Conservation (phyloP, 2,113 vertebrate species). For the Hepsetus odoe region DNA sequence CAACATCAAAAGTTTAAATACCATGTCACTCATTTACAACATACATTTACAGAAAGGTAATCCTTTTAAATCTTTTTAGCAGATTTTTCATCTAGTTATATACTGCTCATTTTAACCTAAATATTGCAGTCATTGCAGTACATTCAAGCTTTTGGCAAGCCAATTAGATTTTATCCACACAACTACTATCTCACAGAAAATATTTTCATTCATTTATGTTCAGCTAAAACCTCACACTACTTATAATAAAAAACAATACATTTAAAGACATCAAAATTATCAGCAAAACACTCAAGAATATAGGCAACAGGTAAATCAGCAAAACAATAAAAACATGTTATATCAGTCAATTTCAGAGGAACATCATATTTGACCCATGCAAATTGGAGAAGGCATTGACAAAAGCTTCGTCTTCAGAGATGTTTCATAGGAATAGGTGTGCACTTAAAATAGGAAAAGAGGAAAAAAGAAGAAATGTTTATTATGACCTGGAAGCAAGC, state of each 20-base stretch:
- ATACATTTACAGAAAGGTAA: slow-evolving; percentile 84
- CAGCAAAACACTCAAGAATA: slow-evolving; percentile 54
- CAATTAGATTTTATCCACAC: slow-evolving; percentile 77
- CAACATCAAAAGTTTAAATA: slow-evolving; percentile 91
- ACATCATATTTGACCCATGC: slow-evolving; percentile 31
- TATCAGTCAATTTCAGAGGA: slow-evolving; percentile 49
- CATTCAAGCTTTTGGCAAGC: slow-evolving; percentile 82
- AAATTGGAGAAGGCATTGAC: slow-evolving; percentile 49
- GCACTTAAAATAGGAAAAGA: slow-evolving; percentile 18
- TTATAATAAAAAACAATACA: slow-evolving; percentile 56
- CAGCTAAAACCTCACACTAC: slow-evolving; percentile 48
- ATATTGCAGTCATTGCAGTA: slow-evolving; percentile 66
- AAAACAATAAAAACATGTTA: slow-evolving; percentile 55
- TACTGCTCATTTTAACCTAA: slow-evolving; percentile 81
- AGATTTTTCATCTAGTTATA: slow-evolving; percentile 97
- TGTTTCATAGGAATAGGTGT: slow-evolving; percentile 26
- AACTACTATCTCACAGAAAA: slow-evolving; percentile 51
- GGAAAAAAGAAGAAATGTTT: too few relatives aligned
- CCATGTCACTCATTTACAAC: slow-evolving; percentile 89
- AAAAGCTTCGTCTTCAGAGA: slow-evolving; percentile 56
- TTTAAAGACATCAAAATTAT: slow-evolving; percentile 55
- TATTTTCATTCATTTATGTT: slow-evolving; percentile 55
- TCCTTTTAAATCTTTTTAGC: slow-evolving; percentile 83
- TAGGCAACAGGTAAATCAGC: slow-evolving; percentile 53
- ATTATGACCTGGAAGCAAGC: slow-evolving; percentile 20